Base-by-base conservation (phyloP, 64 coral and sea anemone genomes). In the Orbicella faveolata region DNA sequence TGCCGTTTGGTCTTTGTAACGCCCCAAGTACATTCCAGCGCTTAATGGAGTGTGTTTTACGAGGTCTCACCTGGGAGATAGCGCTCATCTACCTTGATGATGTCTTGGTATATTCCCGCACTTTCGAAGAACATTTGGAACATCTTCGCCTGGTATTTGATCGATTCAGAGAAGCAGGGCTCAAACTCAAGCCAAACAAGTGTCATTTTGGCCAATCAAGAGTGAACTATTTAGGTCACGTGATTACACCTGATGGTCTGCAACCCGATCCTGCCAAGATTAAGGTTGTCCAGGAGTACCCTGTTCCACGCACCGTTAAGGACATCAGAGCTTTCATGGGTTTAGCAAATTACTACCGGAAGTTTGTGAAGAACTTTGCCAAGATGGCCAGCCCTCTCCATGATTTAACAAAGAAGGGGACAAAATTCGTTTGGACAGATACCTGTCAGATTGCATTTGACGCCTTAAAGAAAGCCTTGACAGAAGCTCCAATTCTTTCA, bases 31-130 rank as follows among this genome's bases (percentile, higher is more conserved):
- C 52, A 0, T 92, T 86, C 21, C 82, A 84, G 59, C 69, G 81
- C 12, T 39, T 92, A 25, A 92, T 92, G 90, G 75, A 86, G 4
- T 67, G 74, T 37, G 90, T 92, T 35, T 34, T 92, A 16, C 36
- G 81, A 16, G 81, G 81, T 1, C 37, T 92, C 0, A 77, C 55
- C 16, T 92, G 79, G 34, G 74, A 92, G 33, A 86, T 77, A 17
- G 54, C 57, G 1, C 74, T 92, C 0, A 66, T 79, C 13, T 92
- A 92, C 14, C 51, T 92, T 9, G 90, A 92, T 14, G 81, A 86
- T 52, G 83, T 92, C 0, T 51, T 92, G 55, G 73, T 92, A 0
- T 92, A 77, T 18, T 77, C 81, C 15, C 6, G 10, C 11, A 91
- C 25, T 6, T 91, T 91, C 17, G n/a, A 67, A 0, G 52, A 86